phyloP scores from a whole-genome alignment of 2,113 vertebrate species.

The Burhinus oedicnemus region DNA sequence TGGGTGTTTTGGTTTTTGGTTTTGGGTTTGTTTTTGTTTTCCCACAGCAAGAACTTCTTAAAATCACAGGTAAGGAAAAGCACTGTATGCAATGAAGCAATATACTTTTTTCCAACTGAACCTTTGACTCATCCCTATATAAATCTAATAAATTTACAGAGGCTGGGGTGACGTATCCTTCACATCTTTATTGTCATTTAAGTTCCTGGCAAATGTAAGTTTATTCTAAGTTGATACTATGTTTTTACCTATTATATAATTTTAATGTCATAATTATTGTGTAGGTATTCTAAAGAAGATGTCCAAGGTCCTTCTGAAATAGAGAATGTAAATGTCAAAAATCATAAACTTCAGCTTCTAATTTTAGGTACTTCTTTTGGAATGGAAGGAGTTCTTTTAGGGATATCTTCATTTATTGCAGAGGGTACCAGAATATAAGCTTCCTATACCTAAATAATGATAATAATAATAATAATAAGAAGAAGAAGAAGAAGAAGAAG shows the following conservation, averaged over 20 bases:
- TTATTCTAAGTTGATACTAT: background rate
- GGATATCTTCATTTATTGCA: no score
- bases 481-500: no score
- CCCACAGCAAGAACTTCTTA: background rate
- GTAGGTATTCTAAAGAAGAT: background rate
- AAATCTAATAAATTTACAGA: background rate
- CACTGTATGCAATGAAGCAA: background rate
- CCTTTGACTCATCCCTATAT: background rate
- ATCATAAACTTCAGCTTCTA: background rate
- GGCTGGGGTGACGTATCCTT: background rate
- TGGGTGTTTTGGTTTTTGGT: background rate
- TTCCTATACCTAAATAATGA: background rate
- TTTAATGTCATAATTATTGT: background rate
- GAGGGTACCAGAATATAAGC: background rate
- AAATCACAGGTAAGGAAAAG: background rate
- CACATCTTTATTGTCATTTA: background rate
- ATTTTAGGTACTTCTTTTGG: background rate
- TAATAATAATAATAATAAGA: background rate
- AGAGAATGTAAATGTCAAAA: background rate
- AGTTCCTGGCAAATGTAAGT: background rate
- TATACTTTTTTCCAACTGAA: background rate
- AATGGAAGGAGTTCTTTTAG: background rate
- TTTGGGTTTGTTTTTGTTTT: background rate
- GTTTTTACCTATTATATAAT: background rate
- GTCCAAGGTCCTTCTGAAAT: background rate